Percentiles rank a stretch among this genome's conserved stretches.
These are phyloP conservation scores for Perithous albicinctus DNA, from an alignment of 2,888 invertebrate genomes.

Conservation along the genomic window DNA sequence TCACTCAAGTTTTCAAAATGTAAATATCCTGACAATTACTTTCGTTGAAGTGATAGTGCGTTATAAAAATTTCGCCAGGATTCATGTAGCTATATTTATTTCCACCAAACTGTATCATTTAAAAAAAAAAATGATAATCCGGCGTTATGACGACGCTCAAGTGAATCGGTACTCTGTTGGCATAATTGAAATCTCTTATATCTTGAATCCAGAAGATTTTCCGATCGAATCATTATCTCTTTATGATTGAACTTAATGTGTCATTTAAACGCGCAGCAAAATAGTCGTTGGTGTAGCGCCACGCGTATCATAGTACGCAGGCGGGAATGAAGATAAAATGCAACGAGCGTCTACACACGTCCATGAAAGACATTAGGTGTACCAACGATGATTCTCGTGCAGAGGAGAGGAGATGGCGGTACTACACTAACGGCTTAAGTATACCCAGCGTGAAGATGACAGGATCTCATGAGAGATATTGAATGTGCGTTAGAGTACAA, in stretches of 20 bases:
- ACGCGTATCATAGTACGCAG: background rate
- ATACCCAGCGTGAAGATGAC: background rate
- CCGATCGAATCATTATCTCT: constrained; percentile 41
- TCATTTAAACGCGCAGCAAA: constrained; percentile 30
- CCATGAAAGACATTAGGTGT: constrained; percentile 3
- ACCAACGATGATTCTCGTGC: background rate
- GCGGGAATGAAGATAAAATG: background rate
- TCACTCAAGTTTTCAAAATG: background rate
- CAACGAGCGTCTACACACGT: constrained; percentile 1
- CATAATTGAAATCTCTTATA: constrained; percentile 8
- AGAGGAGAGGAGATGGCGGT: background rate
- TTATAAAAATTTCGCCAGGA: no score
- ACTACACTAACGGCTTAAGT: background rate
- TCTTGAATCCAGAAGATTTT: constrained; percentile 10
- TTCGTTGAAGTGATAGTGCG: no score
- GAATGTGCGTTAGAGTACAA: background rate
- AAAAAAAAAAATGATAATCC: no score
- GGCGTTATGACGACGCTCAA: background rate
- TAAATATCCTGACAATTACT: no score
- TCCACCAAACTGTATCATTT: no score
- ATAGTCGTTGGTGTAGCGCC: constrained; percentile 11
- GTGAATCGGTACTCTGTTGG: background rate
- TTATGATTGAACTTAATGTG: constrained; percentile 35
- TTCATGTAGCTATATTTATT: no score
- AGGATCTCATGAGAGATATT: constrained; percentile 4